Base-by-base conservation (phyloP, 1,140 invertebrate species). In the Ips typographus region DNA sequence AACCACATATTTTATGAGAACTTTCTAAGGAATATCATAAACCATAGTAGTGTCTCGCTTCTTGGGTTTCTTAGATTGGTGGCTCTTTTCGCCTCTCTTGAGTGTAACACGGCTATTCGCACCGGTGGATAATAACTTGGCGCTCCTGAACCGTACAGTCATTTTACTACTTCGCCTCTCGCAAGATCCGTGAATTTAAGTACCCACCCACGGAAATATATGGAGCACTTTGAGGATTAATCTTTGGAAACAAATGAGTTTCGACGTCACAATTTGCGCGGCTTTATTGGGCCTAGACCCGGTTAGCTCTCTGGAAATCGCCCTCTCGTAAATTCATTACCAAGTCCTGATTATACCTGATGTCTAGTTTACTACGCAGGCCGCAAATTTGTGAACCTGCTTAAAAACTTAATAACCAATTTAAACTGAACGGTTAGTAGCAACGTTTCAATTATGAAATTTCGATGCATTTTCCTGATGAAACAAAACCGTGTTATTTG, bases 151-250 rank as follows among this genome's bases (percentile, higher is more conserved):
- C 42, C 36, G 49, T 66, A 66, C 22, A 22, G 42, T 38, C 41
- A 58, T 58, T 68, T 60, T 44, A 53, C 57, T 40, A 68, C 57
- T 53, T 40, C 49, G 36, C 51, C 42, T 65, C 47, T 59, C n/a
- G 44, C 47, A 57, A 22, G 22, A 43, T n/a, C 57, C 60, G 65
- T 41, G 52, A 68, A 68, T 60, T 68, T 68, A 68, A 59, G 57
- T 60, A 68, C 65, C 65, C 49, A 59, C 65, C 65, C 65, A 53
- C 47, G 65, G 57, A 68, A 68, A 68, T 68, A 59, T 68, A 68
- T 68, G 65, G 65, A 68, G 65, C 65, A 68, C 65, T 68, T 68
- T 60, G 56, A 68, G 65, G 65, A 68, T 68, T 68, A 68, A 68
- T 68, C 65, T 68, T 37, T 51, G 58, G 57, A 60, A 68, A 68